A percentile compares a stretch with the other conserved stretches of the same genome.
phyloP scores from a whole-genome alignment of 2,888 invertebrate genomes.

The Liposcelis brunnea region DNA sequence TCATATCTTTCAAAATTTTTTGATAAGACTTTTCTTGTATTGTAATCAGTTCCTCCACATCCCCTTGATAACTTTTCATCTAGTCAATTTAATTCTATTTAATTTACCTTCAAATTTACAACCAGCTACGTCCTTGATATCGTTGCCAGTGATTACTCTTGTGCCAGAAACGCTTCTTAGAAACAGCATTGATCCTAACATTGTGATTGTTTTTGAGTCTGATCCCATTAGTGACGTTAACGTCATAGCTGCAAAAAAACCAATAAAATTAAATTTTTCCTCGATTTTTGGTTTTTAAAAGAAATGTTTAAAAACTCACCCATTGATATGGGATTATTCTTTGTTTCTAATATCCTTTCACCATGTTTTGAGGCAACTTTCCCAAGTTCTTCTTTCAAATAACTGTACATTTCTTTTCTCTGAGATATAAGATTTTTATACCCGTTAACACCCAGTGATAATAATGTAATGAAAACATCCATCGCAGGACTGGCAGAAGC shows the following conservation, averaged over 20 bases:
- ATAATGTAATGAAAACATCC: conserved; percentile 58
- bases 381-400: conserved; percentile 37
- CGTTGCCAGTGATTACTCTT: conserved; percentile 38
- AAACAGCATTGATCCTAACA: conserved; percentile 55
- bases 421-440: conserved; percentile 40
- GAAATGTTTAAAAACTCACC: conserved; percentile 27
- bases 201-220: conserved; percentile 32
- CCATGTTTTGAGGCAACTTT: conserved; percentile 36
- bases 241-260: conserved; percentile 26
- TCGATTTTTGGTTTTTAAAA: neutral
- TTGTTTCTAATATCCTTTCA: conserved; percentile 39
- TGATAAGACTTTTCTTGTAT: too few relatives aligned
- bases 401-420: conserved; percentile 40
- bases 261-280: conserved; percentile 4
- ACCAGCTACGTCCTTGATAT: conserved; percentile 35
- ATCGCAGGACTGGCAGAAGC: conserved; percentile 52
- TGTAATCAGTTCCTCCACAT: too few relatives aligned
- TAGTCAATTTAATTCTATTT: too few relatives aligned
- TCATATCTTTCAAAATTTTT: conserved; percentile 6
- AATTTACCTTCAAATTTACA: conserved; percentile 36
- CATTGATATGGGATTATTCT: conserved; percentile 53
- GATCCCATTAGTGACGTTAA: conserved; percentile 23
- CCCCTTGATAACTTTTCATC: too few relatives aligned
- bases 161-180: conserved; percentile 54
- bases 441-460: conserved; percentile 47